A percentile compares a stretch with the other conserved stretches of the same genome.
Conservation (phyloP, 2,113 vertebrate species). For the Xyrauchen texanus region DNA sequence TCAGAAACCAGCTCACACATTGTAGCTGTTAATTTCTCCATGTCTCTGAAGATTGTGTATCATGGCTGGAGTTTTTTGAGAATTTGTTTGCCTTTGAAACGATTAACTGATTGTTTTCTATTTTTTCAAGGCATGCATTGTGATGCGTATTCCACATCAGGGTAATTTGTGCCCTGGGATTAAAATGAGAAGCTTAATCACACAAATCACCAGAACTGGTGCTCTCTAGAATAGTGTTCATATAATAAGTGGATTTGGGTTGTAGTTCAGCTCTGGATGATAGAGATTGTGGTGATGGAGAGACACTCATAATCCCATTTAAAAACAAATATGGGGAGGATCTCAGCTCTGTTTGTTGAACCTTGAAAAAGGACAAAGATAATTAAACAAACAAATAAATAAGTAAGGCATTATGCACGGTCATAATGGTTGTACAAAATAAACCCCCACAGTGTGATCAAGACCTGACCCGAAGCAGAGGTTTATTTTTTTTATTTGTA, state of each 20-base stretch:
- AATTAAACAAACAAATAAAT: too few relatives aligned
- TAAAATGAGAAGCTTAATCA: conserved; percentile 48
- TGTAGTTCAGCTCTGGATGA: conserved; percentile 47
- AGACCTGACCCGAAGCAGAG: too few relatives aligned
- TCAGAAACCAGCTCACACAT: background rate
- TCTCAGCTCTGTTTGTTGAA: background rate
- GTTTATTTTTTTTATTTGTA: too few relatives aligned
- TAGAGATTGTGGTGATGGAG: conserved; percentile 25
- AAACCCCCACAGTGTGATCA: too few relatives aligned
- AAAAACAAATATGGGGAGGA: conserved; percentile 34
- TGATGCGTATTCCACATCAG: conserved; percentile 31
- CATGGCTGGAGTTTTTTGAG: background rate
- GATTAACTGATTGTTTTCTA: conserved; percentile 8
- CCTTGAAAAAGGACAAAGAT: too few relatives aligned
- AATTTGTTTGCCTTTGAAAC: background rate
- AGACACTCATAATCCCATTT: conserved; percentile 46
- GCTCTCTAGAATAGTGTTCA: conserved; percentile 26
- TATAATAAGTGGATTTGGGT: conserved; percentile 48
- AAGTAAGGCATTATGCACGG: too few relatives aligned
- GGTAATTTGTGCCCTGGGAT: conserved; percentile 24
- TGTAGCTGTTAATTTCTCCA: background rate
- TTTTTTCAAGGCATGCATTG: conserved; percentile 17
- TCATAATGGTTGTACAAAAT: too few relatives aligned
- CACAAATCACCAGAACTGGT: conserved; percentile 43
- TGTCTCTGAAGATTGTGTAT: background rate